phyloP scores from a whole-genome alignment of 2,888 invertebrate species.

The Coelogynopora nodosa region DNA sequence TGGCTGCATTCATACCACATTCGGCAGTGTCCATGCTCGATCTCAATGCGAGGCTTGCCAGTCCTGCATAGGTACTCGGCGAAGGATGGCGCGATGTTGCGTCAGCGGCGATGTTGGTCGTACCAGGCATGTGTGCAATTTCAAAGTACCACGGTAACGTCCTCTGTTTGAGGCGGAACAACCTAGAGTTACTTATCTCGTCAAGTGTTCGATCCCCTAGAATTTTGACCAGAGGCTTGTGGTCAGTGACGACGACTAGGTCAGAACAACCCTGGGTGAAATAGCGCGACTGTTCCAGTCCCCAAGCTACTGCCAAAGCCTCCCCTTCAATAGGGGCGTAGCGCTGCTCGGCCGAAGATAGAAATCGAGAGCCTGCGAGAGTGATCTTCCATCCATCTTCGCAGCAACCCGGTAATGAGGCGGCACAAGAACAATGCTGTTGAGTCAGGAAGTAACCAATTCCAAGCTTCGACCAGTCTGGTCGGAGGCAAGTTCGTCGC shows the following conservation, averaged over 20 bases:
- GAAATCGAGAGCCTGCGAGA: background rate
- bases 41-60: background rate
- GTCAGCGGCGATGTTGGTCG: background rate
- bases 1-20: too few relatives aligned
- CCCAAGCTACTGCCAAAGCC: background rate
- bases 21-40: background rate
- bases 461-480: background rate
- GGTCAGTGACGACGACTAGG: background rate
- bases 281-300: background rate
- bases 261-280: background rate
- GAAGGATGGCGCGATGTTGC: background rate
- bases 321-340: background rate
- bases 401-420: background rate
- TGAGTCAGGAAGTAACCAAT: background rate
- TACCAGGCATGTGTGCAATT: background rate
- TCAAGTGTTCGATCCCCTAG: background rate
- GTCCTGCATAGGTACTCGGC: background rate
- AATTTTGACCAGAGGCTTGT: background rate
- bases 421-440: background rate
- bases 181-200: background rate
- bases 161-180: background rate
- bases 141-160: background rate
- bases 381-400: background rate
- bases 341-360: background rate
- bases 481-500: too few relatives aligned